A percentile compares a stretch with the other conserved stretches of the same genome.
phyloP scores from a whole-genome alignment of 1,140 invertebrate species.

The Helicoverpa zea region DNA sequence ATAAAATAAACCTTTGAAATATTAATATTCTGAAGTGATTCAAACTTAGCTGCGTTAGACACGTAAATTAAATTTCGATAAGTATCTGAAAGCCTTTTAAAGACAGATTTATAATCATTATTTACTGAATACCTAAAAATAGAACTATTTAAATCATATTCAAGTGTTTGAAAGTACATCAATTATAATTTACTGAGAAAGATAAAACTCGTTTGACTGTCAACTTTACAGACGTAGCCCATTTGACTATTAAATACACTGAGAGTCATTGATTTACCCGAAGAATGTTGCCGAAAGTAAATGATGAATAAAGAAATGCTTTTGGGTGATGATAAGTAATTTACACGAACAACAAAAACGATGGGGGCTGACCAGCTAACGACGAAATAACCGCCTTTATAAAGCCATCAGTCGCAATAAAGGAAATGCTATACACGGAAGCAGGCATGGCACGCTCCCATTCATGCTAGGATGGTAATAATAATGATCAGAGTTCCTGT shows the following conservation, averaged over 20 bases:
- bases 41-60: background rate
- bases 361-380: constrained; percentile 61
- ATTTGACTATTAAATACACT: background rate
- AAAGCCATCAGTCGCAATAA: constrained; percentile 71
- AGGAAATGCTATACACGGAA: constrained; percentile 71
- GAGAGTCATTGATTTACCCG: background rate
- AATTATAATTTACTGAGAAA: background rate
- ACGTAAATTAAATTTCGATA: constrained; percentile 27
- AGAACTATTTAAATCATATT: background rate
- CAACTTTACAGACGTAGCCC: background rate
- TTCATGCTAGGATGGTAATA: constrained; percentile 75
- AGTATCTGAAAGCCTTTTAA: constrained; percentile 38
- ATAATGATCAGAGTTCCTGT: constrained; percentile 80
- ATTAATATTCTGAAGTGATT: background rate
- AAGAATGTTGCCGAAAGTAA: background rate
- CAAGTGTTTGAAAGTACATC: no score
- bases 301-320: background rate
- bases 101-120: constrained; percentile 1
- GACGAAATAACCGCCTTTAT: constrained; percentile 78
- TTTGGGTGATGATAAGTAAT: constrained; percentile 46
- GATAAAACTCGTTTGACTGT: background rate
- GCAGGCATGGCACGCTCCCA: constrained; percentile 64
- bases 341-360: constrained; percentile 60
- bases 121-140: background rate
- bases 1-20: constrained; percentile 1